Conservation (phyloP, 2,888 invertebrate species). For the Heteromyza rotundicornis region DNA sequence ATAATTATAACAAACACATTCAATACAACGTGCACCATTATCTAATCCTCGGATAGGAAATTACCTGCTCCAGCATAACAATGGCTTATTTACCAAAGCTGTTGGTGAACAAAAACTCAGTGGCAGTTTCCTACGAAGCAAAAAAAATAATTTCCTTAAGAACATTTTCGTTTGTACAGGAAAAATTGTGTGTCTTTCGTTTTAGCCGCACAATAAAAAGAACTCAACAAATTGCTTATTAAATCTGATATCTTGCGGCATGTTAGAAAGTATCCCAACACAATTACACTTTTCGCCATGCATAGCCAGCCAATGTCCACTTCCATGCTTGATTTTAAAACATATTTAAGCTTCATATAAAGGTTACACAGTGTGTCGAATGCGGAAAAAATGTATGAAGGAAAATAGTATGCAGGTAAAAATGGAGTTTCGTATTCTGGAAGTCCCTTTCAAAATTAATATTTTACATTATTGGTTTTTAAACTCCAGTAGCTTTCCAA, state of each 20-base stretch:
- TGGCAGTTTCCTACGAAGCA: not conserved
- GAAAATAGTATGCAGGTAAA: no score
- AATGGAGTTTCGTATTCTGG: no score
- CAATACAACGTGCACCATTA: not conserved
- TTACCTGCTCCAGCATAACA: slow-evolving; percentile 38
- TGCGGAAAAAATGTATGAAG: no score
- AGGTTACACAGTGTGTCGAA: no score
- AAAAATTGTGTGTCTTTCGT: no score
- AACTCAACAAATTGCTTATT: slow-evolving; percentile 13
- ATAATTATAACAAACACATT: slow-evolving; percentile 8
- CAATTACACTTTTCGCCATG: not conserved
- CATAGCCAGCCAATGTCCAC: not conserved
- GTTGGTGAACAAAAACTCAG: not conserved
- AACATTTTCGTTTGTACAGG: no score
- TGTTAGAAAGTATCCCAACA: not conserved
- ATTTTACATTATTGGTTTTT: no score
- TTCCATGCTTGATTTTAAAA: not conserved
- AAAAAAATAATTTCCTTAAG: slow-evolving; percentile 4
- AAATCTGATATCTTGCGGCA: slow-evolving; percentile 9
- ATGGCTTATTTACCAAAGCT: slow-evolving; percentile 39
- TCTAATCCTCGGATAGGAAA: slow-evolving; percentile 33
- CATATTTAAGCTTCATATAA: not conserved
- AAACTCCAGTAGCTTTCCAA: no score
- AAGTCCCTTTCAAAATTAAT: no score
- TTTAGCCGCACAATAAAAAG: not conserved